These are phyloP conservation scores for Leptinotarsa juncta DNA, from an alignment of 2,888 invertebrate genomes.

Conservation along the genomic window DNA sequence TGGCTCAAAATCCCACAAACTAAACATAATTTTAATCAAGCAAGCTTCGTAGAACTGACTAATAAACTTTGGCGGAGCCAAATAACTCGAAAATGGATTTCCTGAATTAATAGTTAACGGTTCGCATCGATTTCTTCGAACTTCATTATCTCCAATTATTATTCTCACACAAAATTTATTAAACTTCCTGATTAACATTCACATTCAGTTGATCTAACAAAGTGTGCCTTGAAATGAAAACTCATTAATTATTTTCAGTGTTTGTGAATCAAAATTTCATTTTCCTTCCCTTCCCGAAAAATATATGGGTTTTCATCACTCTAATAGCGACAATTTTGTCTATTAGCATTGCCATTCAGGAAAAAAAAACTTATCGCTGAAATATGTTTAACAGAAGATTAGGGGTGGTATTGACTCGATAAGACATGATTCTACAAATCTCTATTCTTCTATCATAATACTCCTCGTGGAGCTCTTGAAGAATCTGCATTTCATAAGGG, in stretches of 20 bases:
- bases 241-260: neutral
- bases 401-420: no score
- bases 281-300: no score
- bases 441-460: no score
- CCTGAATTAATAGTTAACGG: neutral
- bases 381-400: no score
- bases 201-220: neutral
- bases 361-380: no score
- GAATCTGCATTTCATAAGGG: no score
- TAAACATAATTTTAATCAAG: neutral
- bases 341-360: no score
- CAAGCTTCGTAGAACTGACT: neutral
- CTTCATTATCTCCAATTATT: conserved; percentile 1
- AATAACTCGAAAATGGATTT: neutral
- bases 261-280: neutral
- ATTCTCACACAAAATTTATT: neutral
- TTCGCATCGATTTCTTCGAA: neutral
- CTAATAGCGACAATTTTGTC: no score
- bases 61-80: neutral
- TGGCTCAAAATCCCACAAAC: no score
- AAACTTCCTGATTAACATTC: neutral
- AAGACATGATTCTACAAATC: no score
- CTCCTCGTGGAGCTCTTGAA: no score
- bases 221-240: neutral
- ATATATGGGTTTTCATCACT: no score